phyloP scores from a whole-genome alignment of 2,797 vertebrate species.

The Apogon hyalosoma region DNA sequence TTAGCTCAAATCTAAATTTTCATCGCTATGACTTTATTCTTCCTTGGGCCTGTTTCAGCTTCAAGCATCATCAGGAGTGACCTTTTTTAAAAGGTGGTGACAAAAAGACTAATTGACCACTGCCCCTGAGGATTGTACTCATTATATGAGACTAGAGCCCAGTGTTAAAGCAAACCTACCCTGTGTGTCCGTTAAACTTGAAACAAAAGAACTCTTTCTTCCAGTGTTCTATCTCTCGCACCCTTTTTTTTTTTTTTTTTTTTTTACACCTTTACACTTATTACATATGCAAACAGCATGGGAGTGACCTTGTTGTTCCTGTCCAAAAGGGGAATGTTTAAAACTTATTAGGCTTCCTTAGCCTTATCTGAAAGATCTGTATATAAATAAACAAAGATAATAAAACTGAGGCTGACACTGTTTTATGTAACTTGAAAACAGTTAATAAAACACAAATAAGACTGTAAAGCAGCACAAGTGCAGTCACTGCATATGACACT shows the following conservation, averaged over 20 bases:
- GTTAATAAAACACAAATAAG: too few relatives aligned
- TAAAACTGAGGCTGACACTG: too few relatives aligned
- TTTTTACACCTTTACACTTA: too few relatives aligned
- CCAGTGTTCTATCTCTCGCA: not conserved
- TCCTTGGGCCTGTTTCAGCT: constrained; percentile 7
- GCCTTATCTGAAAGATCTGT: too few relatives aligned
- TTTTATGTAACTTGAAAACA: too few relatives aligned
- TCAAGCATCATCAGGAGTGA: constrained; percentile 26
- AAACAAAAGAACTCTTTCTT: constrained; percentile 22
- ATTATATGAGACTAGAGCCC: constrained; percentile 8
- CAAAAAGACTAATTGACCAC: constrained; percentile 6
- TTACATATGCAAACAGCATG: too few relatives aligned
- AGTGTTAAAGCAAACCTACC: not conserved
- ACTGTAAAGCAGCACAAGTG: too few relatives aligned
- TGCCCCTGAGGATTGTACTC: constrained; percentile 9
- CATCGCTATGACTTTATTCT: constrained; percentile 32
- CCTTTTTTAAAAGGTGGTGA: constrained; percentile 6
- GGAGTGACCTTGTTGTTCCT: too few relatives aligned
- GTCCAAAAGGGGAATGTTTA: too few relatives aligned
- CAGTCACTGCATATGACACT: too few relatives aligned
- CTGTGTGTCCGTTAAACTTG: constrained; percentile 13
- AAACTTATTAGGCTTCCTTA: too few relatives aligned
- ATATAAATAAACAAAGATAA: too few relatives aligned
- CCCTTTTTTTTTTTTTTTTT: not conserved
- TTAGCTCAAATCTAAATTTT: constrained; percentile 19